phyloP scores from a whole-genome alignment of 2,113 vertebrate genomes.

The Amazona vittata region DNA sequence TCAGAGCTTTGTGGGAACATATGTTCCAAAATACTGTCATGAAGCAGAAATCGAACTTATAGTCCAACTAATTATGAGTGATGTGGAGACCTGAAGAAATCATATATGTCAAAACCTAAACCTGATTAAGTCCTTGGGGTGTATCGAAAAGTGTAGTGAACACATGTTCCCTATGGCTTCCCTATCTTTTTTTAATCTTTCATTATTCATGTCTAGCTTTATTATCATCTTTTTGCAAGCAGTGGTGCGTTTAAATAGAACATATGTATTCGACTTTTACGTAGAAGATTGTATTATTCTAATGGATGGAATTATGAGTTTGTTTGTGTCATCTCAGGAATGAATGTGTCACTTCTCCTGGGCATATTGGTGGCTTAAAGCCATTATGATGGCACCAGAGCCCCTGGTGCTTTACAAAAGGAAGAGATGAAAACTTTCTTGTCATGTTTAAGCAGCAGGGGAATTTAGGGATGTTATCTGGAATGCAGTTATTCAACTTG shows the following conservation, averaged over 20 bases:
- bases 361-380: neutral
- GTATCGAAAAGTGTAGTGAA: neutral
- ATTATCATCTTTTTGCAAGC: neutral
- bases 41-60: neutral
- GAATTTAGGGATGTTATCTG: conserved; percentile 40
- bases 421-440: conserved; percentile 1
- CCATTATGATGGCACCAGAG: neutral
- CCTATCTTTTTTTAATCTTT: neutral
- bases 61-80: neutral
- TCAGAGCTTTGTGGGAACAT: neutral
- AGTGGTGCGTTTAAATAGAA: neutral
- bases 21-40: neutral
- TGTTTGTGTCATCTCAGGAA: neutral
- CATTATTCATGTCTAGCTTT: neutral
- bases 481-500: conserved; percentile 48
- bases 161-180: neutral
- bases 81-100: neutral
- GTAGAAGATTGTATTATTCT: neutral
- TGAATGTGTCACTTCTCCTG: neutral
- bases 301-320: neutral
- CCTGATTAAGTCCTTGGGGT: neutral
- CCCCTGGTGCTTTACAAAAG: conserved; percentile 15
- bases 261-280: neutral
- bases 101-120: neutral
- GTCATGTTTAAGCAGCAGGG: neutral